Percentiles rank a stretch among this genome's conserved stretches.
Evolutionary conservation across 2,797 vertebrate species (phyloP).

Genomic region (Cheirogaleus major): DNA sequence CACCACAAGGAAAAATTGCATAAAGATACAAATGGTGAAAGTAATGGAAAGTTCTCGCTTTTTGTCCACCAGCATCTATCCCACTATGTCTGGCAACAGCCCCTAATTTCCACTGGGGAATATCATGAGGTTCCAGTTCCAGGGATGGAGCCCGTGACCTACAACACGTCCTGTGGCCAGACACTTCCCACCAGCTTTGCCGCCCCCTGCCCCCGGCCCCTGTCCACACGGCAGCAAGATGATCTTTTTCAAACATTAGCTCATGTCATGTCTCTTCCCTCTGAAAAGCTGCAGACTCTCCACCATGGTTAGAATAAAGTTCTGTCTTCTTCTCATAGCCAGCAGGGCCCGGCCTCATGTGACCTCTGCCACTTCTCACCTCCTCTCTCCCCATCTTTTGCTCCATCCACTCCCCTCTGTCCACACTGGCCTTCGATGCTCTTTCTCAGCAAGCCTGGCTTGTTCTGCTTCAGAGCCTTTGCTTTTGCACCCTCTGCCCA

Average conservation of each 20-base stretch:
- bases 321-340: not conserved
- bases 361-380: not conserved
- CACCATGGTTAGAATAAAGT: not conserved
- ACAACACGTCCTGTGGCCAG: not conserved
- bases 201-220: not conserved
- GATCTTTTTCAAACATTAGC: not conserved
- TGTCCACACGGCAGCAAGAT: not conserved
- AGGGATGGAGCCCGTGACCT: not conserved
- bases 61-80: not conserved
- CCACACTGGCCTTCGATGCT: accelerated
- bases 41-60: not conserved
- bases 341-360: accelerated
- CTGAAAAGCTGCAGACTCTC: not conserved
- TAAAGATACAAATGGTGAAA: not conserved
- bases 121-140: not conserved
- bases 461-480: not conserved
- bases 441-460: not conserved
- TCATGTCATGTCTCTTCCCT: not conserved
- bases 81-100: not conserved
- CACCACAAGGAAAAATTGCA: not conserved
- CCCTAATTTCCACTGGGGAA: not conserved
- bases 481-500: not conserved
- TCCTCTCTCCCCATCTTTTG: no score
- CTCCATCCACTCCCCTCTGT: not conserved
- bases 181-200: not conserved